Evolutionary conservation across 2,888 invertebrate genomes (phyloP), one percentile per base, ranked within the genome.

Genomic region (Diadegma fenestrale): DNA sequence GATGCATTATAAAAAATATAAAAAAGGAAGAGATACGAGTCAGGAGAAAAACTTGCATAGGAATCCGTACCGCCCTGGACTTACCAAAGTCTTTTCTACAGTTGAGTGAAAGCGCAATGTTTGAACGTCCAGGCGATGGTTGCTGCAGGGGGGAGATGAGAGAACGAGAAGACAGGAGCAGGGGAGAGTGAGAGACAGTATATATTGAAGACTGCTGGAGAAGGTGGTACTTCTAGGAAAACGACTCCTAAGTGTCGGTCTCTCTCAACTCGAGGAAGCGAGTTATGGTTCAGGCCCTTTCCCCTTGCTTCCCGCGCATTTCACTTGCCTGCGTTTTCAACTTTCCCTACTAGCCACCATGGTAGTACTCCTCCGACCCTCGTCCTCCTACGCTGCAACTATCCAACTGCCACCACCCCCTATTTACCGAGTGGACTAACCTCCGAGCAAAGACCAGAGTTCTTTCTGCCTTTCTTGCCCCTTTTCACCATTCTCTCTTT

Each of bases 211-310:
- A 68, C 66, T 45, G 68, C 33, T 54, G 43, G 58, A 41, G 66
- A 51, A 45, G 45, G 48, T 51, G 19, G 81, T 64, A 54, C 22
- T 54, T 75, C 66, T 75, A 64, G 45, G 73, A 81, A 85, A 81
- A 85, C 85, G 81, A 79, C 85, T 69, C 81, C 81, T 85, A 78
- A 85, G 81, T 85, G 85, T 85, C 85, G 81, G 85, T 85, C 85
- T 82, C 73, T 81, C 81, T 73, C 54, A 41, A 71, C 81, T 54
- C 78, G 78, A 81, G 63, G 81, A 81, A 45, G 73, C 81, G 78
- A 85, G 81, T 85, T 85, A 85, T 85, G 81, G 85, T 75, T 81
- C 30, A 54, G 37, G 43, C 77, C 54, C 64, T 37, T 30, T 54
- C 64, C 26, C 22, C 19, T 43, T 68, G 12, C 12, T 33, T 22